Evolutionary conservation across 2,113 vertebrate genomes (phyloP).

Genomic region (Phycodurus eques): DNA sequence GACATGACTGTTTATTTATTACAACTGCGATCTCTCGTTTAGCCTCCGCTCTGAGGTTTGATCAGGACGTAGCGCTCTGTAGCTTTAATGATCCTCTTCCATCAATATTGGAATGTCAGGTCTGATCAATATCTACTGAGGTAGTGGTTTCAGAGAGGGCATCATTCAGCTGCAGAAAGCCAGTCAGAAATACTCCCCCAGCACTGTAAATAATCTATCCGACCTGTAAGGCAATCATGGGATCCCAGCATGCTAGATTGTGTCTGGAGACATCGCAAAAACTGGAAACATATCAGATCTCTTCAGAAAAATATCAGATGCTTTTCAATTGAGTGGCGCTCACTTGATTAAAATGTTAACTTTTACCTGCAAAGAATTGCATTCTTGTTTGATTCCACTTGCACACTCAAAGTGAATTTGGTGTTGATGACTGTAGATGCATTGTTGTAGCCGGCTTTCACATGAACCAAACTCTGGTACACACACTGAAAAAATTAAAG

Average conservation of each 20-base stretch:
- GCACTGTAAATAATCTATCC: constrained; percentile 61
- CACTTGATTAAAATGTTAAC: not conserved
- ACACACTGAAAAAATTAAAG: constrained; percentile 63
- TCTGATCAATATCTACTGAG: constrained; percentile 60
- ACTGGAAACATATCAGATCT: constrained; percentile 13
- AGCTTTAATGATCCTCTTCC: constrained; percentile 63
- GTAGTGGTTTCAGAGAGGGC: constrained; percentile 50
- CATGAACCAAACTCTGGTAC: constrained; percentile 53
- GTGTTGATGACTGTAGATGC: constrained; percentile 65
- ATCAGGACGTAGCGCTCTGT: constrained; percentile 32
- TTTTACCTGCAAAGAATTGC: constrained; percentile 64
- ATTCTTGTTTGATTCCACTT: constrained; percentile 43
- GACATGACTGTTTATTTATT: constrained; percentile 48
- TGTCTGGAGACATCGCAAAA: constrained; percentile 26
- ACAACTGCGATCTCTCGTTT: constrained; percentile 23
- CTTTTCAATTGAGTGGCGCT: not conserved
- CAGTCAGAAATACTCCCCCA: constrained; percentile 58
- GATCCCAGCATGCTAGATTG: constrained; percentile 54
- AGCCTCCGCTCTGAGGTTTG: constrained; percentile 32
- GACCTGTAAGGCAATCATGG: constrained; percentile 56
- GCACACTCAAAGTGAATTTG: constrained; percentile 63
- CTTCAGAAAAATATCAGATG: constrained; percentile 9
- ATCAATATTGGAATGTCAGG: constrained; percentile 71
- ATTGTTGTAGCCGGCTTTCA: constrained; percentile 52
- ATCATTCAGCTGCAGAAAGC: constrained; percentile 63